phyloP scores from a whole-genome alignment of 2,113 vertebrate species.

The Apus apus region DNA sequence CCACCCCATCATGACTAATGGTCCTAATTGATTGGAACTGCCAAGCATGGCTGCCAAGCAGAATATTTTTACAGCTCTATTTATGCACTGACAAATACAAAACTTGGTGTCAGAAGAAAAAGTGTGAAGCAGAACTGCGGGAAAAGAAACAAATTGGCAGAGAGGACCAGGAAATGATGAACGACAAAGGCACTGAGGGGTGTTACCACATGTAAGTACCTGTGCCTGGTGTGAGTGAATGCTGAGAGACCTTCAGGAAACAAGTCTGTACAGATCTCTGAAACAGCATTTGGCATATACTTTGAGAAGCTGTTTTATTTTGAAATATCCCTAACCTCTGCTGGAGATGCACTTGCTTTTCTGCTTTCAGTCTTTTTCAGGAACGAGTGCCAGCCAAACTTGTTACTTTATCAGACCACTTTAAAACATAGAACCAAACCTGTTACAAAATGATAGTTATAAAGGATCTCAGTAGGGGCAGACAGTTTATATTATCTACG shows the following conservation, averaged over 20 bases:
- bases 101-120: conserved; percentile 14
- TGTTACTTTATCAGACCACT: neutral
- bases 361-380: neutral
- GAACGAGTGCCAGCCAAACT: neutral
- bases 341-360: neutral
- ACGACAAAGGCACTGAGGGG: neutral
- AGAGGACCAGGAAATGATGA: neutral
- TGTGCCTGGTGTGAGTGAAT: accelerated
- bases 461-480: neutral
- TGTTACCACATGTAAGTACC: neutral
- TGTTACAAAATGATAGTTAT: neutral
- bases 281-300: neutral
- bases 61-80: conserved; percentile 66
- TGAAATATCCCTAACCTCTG: neutral
- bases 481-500: neutral
- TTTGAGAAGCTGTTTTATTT: neutral
- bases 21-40: conserved; percentile 65
- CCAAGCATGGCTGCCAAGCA: conserved; percentile 55
- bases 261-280: neutral
- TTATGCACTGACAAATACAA: conserved; percentile 52
- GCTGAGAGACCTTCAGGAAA: neutral
- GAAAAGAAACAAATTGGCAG: neutral
- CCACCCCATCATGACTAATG: conserved; percentile 49
- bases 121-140: neutral
- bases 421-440: neutral